Percentiles rank a stretch among this genome's conserved stretches.
phyloP scores from a whole-genome alignment of 2,113 vertebrate species.

The Chunga burmeisteri region DNA sequence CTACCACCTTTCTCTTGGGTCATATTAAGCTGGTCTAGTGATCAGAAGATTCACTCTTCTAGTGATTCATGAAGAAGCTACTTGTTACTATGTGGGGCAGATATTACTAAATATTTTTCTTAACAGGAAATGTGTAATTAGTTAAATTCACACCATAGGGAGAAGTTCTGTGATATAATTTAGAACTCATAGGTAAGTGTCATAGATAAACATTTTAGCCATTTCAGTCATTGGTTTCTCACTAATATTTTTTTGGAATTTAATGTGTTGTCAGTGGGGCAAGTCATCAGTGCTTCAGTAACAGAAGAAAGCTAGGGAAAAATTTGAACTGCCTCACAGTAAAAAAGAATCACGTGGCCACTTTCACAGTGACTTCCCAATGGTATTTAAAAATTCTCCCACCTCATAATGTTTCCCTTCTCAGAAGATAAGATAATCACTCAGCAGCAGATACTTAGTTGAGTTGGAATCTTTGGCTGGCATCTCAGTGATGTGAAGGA shows the following conservation, averaged over 20 bases:
- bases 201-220: background rate
- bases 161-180: background rate
- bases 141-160: background rate
- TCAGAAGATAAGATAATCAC: background rate
- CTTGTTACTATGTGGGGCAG: background rate
- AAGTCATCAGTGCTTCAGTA: background rate
- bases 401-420: background rate
- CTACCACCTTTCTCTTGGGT: background rate
- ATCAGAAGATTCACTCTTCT: background rate
- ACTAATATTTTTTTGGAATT: background rate
- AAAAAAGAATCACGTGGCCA: background rate
- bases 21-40: background rate
- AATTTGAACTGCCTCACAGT: background rate
- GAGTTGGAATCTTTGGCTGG: background rate
- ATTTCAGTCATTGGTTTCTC: background rate
- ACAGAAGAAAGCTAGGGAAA: background rate
- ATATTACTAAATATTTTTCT: background rate
- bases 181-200: background rate
- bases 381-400: background rate
- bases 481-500: background rate
- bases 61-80: background rate
- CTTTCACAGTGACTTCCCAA: background rate
- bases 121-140: background rate
- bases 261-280: background rate
- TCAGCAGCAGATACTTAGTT: background rate